Base-by-base conservation (phyloP, 2,888 invertebrate species). In the Ceriagrion tenellum region DNA sequence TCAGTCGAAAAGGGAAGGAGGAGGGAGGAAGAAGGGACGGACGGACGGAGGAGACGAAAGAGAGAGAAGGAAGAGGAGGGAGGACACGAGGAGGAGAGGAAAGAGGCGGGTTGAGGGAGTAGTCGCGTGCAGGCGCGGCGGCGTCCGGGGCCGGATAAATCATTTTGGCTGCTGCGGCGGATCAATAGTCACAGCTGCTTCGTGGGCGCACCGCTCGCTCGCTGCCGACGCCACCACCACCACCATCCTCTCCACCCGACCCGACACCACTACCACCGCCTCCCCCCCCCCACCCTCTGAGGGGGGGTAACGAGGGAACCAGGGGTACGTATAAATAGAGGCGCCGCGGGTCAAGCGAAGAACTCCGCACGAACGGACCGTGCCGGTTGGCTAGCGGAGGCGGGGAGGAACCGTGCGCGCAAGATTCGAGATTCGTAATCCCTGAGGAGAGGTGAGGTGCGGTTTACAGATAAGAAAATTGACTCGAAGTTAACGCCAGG, bases 101-200 rank as follows among this genome's bases (percentile, higher is more conserved):
- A n/a, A n/a, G 90, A 59, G 93, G 63, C 40, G 63, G 93, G 81
- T 81, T 81, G 81, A 81, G 69, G 91, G 69, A 63, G 59, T 59
- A 63, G 69, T 69, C 69, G 93, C 93, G 93, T 93, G 93, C 93
- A 63, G 59, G 59, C 59, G 59, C 59, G 81, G 81, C 47, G 47
- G 47, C 88, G 88, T 89, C 89, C 95, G 95, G 95, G 35, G 95
- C 59, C 69, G 93, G 93, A 93, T 93, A 93, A 93, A 93, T 93
- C 93, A 93, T 93, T 93, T 93, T 55, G 93, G 93, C 93, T 63
- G 35, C 55, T 63, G 89, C 40, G 55, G 88, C 90, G 69, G 93
- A 88, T 91, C 74, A 88, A 95, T 95, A 90, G 91, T 81, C 81
- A 90, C 81, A 91, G 88, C 95, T 69, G 91, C 95, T 91, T 93